Percentiles rank a stretch among this genome's conserved stretches.
These are phyloP conservation scores for Tapirus terrestris DNA, from an alignment of 2,113 vertebrate species.

Conservation along the genomic window DNA sequence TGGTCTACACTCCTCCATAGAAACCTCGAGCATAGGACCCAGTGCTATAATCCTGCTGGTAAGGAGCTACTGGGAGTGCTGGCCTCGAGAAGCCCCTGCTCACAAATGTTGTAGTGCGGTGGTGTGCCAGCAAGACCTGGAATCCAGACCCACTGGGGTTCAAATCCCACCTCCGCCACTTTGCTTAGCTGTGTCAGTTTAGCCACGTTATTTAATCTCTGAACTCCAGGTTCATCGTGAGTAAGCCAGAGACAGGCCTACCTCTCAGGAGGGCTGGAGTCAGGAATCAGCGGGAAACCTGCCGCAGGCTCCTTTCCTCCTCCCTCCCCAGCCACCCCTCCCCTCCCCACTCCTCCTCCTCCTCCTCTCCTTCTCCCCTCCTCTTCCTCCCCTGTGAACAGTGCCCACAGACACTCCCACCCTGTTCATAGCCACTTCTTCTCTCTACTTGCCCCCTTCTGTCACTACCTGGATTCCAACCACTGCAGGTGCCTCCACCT, in stretches of 20 bases:
- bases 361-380: fast-evolving
- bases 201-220: no score
- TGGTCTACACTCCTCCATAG: background rate
- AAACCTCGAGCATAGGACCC: background rate
- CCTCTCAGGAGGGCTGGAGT: background rate
- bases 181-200: background rate
- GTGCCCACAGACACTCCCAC: background rate
- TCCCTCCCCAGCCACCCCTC: background rate
- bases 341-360: no score
- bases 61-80: background rate
- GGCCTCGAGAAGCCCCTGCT: background rate
- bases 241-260: background rate
- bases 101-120: no score
- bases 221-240: background rate
- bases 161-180: background rate
- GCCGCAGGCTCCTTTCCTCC: background rate
- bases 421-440: no score
- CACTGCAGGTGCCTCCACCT: background rate
- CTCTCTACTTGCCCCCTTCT: background rate
- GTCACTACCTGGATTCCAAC: background rate
- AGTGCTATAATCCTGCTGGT: no score
- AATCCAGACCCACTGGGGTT: no score
- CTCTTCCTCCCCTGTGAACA: fast-evolving
- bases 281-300: background rate
- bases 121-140: no score